A percentile compares a stretch with the other conserved stretches of the same genome.
phyloP scores from a whole-genome alignment of 2,797 vertebrate genomes.

The Somateria mollissima region DNA sequence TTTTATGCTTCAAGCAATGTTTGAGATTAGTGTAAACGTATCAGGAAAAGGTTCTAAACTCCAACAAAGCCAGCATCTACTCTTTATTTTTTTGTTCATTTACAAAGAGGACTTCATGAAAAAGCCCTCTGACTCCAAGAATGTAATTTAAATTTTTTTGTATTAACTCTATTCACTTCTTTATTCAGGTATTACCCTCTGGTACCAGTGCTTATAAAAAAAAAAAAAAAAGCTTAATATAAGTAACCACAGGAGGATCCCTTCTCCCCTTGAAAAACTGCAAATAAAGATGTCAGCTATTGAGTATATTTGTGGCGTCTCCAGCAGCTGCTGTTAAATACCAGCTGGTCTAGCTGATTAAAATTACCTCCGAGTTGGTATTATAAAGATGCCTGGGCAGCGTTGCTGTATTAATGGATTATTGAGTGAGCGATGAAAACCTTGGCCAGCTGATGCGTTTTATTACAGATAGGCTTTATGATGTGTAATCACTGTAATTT shows the following conservation, averaged over 20 bases:
- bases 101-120: conserved; percentile 51
- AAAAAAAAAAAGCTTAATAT: conserved; percentile 72
- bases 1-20: conserved; percentile 39
- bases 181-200: conserved; percentile 65
- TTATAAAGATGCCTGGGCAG: conserved; percentile 90
- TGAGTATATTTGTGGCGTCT: conserved; percentile 88
- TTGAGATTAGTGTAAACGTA: conserved; percentile 53
- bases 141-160: conserved; percentile 34
- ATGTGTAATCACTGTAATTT: conserved; percentile 89
- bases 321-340: conserved; percentile 90
- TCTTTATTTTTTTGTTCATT: conserved; percentile 33
- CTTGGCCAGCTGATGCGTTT: conserved; percentile 90
- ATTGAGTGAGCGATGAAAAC: conserved; percentile 90
- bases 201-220: conserved; percentile 13
- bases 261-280: conserved; percentile 86
- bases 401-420: conserved; percentile 90
- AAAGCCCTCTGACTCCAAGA: conserved; percentile 48
- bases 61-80: conserved; percentile 32
- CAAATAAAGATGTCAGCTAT: conserved; percentile 89
- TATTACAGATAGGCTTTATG: conserved; percentile 89
- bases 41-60: conserved; percentile 58
- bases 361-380: conserved; percentile 90
- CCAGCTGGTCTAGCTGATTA: conserved; percentile 91
- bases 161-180: conserved; percentile 36
- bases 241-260: conserved; percentile 85